Percentiles rank a stretch among this genome's conserved stretches.
These are phyloP conservation scores for Watsonalla binaria DNA, from an alignment of 2,888 invertebrate genomes.

Conservation along the genomic window DNA sequence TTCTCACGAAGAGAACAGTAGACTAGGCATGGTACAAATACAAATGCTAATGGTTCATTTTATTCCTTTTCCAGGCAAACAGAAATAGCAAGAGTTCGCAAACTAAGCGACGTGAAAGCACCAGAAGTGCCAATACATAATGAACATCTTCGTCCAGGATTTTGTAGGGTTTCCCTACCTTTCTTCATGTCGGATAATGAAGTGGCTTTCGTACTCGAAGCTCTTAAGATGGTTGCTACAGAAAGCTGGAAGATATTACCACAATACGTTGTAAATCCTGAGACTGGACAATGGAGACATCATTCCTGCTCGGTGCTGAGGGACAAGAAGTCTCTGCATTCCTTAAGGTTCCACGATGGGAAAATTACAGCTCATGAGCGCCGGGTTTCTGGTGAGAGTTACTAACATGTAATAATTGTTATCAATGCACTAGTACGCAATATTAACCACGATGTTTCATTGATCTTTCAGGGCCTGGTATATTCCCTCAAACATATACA, in stretches of 20 bases:
- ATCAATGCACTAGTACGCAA: neutral
- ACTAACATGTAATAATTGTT: neutral
- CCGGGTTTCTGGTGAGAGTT: conserved; percentile 77
- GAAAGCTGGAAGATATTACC: conserved; percentile 94
- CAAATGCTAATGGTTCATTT: neutral
- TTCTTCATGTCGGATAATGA: conserved; percentile 90
- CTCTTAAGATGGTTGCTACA: conserved; percentile 91
- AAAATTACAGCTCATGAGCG: conserved; percentile 86
- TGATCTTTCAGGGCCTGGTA: conserved; percentile 77
- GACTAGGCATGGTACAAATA: no score
- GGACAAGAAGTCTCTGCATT: conserved; percentile 90
- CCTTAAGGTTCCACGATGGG: conserved; percentile 86
- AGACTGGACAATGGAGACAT: conserved; percentile 94
- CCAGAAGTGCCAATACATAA: conserved; percentile 68
- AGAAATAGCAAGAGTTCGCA: conserved; percentile 62
- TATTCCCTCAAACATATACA: conserved; percentile 85
- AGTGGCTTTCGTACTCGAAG: conserved; percentile 89
- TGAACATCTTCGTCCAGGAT: conserved; percentile 91
- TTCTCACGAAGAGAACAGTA: no score
- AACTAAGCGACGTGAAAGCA: conserved; percentile 61
- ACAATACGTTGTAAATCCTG: conserved; percentile 90
- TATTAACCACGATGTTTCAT: neutral
- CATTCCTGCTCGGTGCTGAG: conserved; percentile 87
- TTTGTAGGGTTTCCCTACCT: conserved; percentile 90
- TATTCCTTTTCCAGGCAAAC: conserved; percentile 55